These are phyloP conservation scores for honey bee (Apis mellifera) DNA, from an alignment of 1,140 invertebrate species.

Conservation along the genomic window Amel_HAv3.1 CM009936.2:16357001-16357500, in stretches of 20 bases:
- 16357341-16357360: constrained; percentile 52
- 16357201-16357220: not conserved
- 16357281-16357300: constrained; percentile 32
- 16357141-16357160: not conserved
- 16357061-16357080: not conserved
- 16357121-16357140: constrained; percentile 10
- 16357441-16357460: constrained; percentile 76
- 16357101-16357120: not conserved
- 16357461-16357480: constrained; percentile 80
- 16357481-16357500: constrained; percentile 71
- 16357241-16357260: constrained; percentile 26
- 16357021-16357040: not conserved
- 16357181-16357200: not conserved
- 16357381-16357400: constrained; percentile 38
- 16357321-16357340: constrained; percentile 38
- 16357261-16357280: constrained; percentile 39
- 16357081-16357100: not conserved
- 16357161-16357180: not conserved
- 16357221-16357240: constrained; percentile 9
- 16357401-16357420: constrained; percentile 62
- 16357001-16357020: constrained; percentile 1
- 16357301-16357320: constrained; percentile 16
- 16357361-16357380: constrained; percentile 53
- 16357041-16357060: not conserved
- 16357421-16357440: constrained; percentile 74